Evolutionary conservation across 2,113 vertebrate species (phyloP), one percentile per base, ranked within the genome.

Genomic region (Colius striatus): DNA sequence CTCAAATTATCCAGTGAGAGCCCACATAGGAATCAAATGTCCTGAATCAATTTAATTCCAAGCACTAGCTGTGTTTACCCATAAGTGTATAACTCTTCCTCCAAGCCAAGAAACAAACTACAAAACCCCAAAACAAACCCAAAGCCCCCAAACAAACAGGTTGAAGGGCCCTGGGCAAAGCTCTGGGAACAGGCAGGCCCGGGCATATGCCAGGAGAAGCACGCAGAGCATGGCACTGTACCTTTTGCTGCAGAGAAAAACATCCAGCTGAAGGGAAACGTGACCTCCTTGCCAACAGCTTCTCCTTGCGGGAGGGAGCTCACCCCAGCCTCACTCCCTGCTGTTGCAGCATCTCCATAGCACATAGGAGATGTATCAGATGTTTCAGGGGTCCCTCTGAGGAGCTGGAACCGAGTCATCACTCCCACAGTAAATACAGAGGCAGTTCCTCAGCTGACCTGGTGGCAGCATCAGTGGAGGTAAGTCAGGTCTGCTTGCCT

Each of bases 331-430:
- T 55, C 0, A 0, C 3, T 61, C 6, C 53, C 17, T 22, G 51
- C 9, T 4, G 15, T 0, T 34, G 23, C n/a, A 26, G 76, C 58
- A 54, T n/a, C 43, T 43, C 51, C 38, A 29, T 48, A 41, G 76
- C 68, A 10, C 14, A 4, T 6, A 2, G 68, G 36, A 61, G 47
- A 5, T 2, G n/a, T 4, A 4, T 6, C 0, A 7, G 58, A 5
- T 0, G 0, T 36, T 26, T 6, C 21, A 12, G 85, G n/a, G n/a
- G n/a, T n/a, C n/a, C n/a, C 19, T 34, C n/a, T 1, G 48, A 36
- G 91, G 43, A 67, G 68, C 50, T 41, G 88, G 48, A 36, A 74
- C 11, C 1, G 71, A 67, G 45, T 23, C 54, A 3, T 16, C 2
- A 3, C 68, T 89, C 61, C 71, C 45, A 1, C 61, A 36, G 13